phyloP scores from a whole-genome alignment of 2,888 invertebrate genomes.

The Rhopalosiphum nymphaeae region DNA sequence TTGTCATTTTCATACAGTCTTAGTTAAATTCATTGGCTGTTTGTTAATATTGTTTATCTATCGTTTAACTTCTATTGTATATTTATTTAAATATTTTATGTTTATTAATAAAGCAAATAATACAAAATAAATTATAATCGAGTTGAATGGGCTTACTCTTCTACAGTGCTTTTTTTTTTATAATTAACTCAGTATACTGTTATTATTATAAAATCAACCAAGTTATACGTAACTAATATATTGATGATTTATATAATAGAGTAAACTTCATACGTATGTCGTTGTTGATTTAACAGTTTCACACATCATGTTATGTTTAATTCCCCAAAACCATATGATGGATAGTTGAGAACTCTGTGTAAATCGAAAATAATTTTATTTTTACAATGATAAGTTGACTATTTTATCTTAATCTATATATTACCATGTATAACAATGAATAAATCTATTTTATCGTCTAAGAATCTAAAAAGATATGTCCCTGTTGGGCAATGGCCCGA shows the following conservation, averaged over 20 bases:
- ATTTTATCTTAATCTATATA: background rate
- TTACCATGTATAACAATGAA: background rate
- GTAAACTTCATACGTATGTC: background rate
- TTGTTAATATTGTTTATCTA: constrained; percentile 18
- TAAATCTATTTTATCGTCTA: background rate
- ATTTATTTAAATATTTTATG: constrained; percentile 5
- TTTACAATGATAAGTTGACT: background rate
- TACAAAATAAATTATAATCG: constrained; percentile 1
- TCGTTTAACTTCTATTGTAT: constrained; percentile 18
- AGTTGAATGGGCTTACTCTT: background rate
- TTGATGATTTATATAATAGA: background rate
- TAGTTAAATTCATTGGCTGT: background rate
- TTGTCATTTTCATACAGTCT: background rate
- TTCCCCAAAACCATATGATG: background rate
- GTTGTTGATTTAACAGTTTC: background rate
- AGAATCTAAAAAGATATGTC: background rate
- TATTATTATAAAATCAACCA: background rate
- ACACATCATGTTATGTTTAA: background rate
- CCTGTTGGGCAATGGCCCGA: background rate
- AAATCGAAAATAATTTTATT: background rate
- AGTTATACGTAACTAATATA: background rate
- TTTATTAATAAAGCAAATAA: constrained; percentile 26
- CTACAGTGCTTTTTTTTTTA: background rate
- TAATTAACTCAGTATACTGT: background rate
- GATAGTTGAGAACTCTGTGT: background rate